A percentile compares a stretch with the other conserved stretches of the same genome.
Evolutionary conservation across 37 sponge, comb jelly and placozoan genomes (phyloP).

Genomic region (Axinella damicornis): DNA sequence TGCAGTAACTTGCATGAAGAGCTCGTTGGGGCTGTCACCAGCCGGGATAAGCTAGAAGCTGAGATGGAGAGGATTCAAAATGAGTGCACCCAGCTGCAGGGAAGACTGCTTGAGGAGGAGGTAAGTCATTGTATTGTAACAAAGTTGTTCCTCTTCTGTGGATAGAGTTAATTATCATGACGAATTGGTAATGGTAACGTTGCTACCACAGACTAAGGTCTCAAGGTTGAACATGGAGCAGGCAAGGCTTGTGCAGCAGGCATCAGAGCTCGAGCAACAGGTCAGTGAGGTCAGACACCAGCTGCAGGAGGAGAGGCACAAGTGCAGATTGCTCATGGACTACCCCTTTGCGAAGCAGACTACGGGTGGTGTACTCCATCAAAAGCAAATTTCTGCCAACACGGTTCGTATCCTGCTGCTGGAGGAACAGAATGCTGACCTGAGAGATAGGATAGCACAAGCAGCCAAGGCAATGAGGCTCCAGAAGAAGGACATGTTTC

Average conservation of each 20-base stretch:
- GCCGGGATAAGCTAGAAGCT: neutral
- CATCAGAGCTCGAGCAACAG: constrained; percentile 1
- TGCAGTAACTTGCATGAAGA: constrained; percentile 19
- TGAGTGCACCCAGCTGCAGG: constrained; percentile 8
- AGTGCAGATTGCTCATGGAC: constrained; percentile 60
- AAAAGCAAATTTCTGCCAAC: constrained; percentile 72
- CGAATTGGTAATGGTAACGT: too few relatives aligned
- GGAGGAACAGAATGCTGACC: constrained; percentile 81
- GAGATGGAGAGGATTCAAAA: constrained; percentile 33
- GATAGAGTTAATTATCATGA: neutral
- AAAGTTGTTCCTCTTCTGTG: neutral
- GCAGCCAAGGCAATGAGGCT: neutral
- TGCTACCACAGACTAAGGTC: constrained; percentile 3
- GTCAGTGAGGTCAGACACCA: neutral
- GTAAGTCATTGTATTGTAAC: neutral
- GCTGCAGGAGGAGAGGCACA: constrained; percentile 47
- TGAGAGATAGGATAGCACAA: constrained; percentile 32
- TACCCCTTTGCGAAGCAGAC: constrained; percentile 49
- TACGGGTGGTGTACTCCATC: neutral
- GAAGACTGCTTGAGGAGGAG: constrained; percentile 23
- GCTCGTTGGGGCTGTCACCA: neutral
- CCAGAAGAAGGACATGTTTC: neutral
- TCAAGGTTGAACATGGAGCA: constrained; percentile 20
- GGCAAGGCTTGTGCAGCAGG: neutral
- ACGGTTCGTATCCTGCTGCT: constrained; percentile 69